Conservation (phyloP, 92 coral and sea anemone species). For the Anthopleura xanthogrammica region DNA sequence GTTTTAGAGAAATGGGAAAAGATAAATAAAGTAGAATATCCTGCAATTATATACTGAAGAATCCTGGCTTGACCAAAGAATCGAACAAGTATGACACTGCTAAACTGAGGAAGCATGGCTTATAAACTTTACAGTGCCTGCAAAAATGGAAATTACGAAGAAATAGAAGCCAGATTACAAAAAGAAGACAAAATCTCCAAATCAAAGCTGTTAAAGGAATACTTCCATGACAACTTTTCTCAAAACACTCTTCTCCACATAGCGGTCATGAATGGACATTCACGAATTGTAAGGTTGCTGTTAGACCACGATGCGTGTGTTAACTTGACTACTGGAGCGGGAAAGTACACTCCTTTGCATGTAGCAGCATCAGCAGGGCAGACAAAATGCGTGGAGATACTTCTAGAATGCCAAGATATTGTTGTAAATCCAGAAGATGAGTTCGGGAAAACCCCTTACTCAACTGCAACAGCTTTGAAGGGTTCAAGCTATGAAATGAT, state of each 20-base stretch:
- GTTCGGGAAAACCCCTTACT: slow-evolving; percentile 1
- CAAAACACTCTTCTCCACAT: slow-evolving; percentile 39
- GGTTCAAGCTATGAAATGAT: not conserved
- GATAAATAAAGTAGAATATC: not conserved
- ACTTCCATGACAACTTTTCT: not conserved
- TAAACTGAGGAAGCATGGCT: not conserved
- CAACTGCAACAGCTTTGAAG: not conserved
- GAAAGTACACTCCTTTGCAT: slow-evolving; percentile 45
- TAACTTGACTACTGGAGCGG: slow-evolving; percentile 19
- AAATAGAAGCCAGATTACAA: slow-evolving; percentile 27
- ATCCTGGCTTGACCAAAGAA: not conserved
- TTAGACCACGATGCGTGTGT: slow-evolving; percentile 48
- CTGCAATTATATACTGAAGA: not conserved
- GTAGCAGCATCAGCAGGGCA: slow-evolving; percentile 33
- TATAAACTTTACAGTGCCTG: not conserved
- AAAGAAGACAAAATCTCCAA: slow-evolving; percentile 5
- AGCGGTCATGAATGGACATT: slow-evolving; percentile 38
- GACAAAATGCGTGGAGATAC: slow-evolving; percentile 34
- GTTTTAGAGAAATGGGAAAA: not conserved
- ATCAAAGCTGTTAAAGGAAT: not conserved
- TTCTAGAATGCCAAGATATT: not conserved
- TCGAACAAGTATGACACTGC: not conserved
- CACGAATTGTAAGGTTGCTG: slow-evolving; percentile 32
- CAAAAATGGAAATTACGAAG: not conserved
- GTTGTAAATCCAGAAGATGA: not conserved